Evolutionary conservation across 2,113 vertebrate genomes (phyloP), one percentile per base, ranked within the genome.

Genomic region (Ochotona curzoniae): DNA sequence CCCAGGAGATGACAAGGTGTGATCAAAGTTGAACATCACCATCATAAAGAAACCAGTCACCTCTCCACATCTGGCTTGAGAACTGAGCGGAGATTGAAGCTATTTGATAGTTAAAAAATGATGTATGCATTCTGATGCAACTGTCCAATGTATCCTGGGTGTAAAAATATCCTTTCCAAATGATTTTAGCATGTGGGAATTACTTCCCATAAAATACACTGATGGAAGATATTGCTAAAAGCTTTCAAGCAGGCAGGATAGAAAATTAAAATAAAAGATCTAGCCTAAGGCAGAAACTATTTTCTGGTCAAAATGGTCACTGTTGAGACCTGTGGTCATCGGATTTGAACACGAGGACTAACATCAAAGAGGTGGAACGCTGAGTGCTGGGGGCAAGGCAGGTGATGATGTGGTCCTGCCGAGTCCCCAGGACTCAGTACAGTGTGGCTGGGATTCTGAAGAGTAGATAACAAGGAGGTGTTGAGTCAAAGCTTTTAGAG

Each of bases 61-160:
- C 17, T 63, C 35, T 18, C 17, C 69, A 35, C 6, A 30, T 18
- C 10, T 60, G 69, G 74, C 10, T 81, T 10, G 88, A 75, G 47
- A 60, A 85, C 20, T 66, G 18, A 25, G 12, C 49, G 3, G 8
- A 2, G 11, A 11, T 12, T 66, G 9, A 1, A 28, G n/a, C 49
- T 73, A 78, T 73, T 54, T 74, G 35, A 47, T 57, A 44, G n/a
- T 32, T 30, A 44, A 44, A 84, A 60, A 63, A 17, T 49, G 23
- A 69, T 83, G 26, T 2, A 69, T 21, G 26, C 71, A 49, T 83
- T 83, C 67, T 84, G 51, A 38, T 63, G 14, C 35, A 91, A 87
- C 17, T 64, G 28, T 80, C 91, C 54, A 81, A 30, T 91, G 88
- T 51, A 26, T 28, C 25, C 83, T 83, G 71, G 57, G 75, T 89